Evolutionary conservation across 2,888 invertebrate genomes (phyloP), one percentile per base, ranked within the genome.

Genomic region (Chrysina gloriosa): DNA sequence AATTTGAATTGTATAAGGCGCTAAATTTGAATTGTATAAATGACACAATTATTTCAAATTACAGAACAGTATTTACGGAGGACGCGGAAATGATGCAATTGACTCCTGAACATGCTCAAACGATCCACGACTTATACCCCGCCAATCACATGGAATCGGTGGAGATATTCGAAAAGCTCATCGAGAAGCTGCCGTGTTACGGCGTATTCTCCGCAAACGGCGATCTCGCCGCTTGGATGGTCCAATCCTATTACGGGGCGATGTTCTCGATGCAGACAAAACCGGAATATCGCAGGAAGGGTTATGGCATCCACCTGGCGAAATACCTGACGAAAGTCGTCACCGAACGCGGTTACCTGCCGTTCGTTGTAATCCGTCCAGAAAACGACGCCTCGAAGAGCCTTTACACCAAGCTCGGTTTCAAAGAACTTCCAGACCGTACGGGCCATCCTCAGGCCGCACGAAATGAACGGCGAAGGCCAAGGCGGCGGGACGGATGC

Each of bases 181-280:
- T 94, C 70, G 88, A 88, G 67, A 89, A 89, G 77, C 85, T 94
- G 73, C 93, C 94, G 6, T 94, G 93, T 14, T 92, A 91, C 81
- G 94, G 94, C 34, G 89, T 94, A 71, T 94, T 94, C 83, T 89
- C 84, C 9, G 87, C 77, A 74, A 87, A 87, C 65, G 92, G 91
- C 56, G 89, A 90, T 76, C 84, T 94, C 72, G 94, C 93, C 31
- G 94, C 94, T 23, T 94, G 94, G 94, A 94, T 94, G 94, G 92
- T 94, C 52, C 94, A 94, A 82, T 93, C 93, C 16, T 94, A 94
- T 84, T 94, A 94, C 83, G 94, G 94, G 21, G 94, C 94, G 70
- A 94, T 94, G 94, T 94, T 94, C 85, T 94, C 94, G 58, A 94
- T 94, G 94, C 94, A 94, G 84, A 94, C 94, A 67, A 88, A 89